Conservation (phyloP, 2,888 invertebrate species). For the Coronaproctus castanopsis region DNA sequence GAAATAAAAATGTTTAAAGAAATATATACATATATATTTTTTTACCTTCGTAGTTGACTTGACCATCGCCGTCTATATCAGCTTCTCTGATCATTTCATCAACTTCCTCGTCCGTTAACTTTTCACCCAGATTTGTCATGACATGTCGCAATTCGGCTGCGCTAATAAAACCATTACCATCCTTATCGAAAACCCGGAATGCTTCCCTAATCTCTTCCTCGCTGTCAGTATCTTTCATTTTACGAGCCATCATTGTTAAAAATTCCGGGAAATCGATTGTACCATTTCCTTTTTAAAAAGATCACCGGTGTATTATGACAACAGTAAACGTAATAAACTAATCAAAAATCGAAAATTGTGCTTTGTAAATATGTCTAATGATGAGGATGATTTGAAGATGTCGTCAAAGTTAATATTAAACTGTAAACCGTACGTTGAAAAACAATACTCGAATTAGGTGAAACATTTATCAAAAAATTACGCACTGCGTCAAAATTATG, state of each 20-base stretch:
- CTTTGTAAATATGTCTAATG: too few relatives aligned
- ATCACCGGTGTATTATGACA: too few relatives aligned
- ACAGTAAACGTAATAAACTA: too few relatives aligned
- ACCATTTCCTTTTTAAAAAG: conserved; percentile 99
- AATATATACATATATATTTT: too few relatives aligned
- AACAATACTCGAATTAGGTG: too few relatives aligned
- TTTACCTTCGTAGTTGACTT: conserved; percentile 91
- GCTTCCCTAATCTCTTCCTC: conserved; percentile 99
- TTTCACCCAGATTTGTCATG: conserved; percentile 99
- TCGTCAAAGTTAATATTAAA: too few relatives aligned
- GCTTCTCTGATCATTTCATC: conserved; percentile 99
- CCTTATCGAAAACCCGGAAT: conserved; percentile 97
- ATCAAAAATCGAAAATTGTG: too few relatives aligned
- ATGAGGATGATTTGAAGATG: too few relatives aligned
- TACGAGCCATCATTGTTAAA: conserved; percentile 99
- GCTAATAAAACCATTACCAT: conserved; percentile 97
- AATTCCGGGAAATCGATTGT: conserved; percentile 99
- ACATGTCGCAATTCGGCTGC: conserved; percentile 97
- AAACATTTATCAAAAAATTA: too few relatives aligned
- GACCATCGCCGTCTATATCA: conserved; percentile 96
- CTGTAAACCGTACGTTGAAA: too few relatives aligned
- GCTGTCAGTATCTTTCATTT: conserved; percentile 99
- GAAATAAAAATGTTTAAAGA: too few relatives aligned
- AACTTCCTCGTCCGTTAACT: conserved; percentile 96
- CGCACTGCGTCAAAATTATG: too few relatives aligned